A percentile compares a stretch with the other conserved stretches of the same genome.
Conservation (phyloP, 2,797 vertebrate species). For the Oreonectes daqikongensis region DNA sequence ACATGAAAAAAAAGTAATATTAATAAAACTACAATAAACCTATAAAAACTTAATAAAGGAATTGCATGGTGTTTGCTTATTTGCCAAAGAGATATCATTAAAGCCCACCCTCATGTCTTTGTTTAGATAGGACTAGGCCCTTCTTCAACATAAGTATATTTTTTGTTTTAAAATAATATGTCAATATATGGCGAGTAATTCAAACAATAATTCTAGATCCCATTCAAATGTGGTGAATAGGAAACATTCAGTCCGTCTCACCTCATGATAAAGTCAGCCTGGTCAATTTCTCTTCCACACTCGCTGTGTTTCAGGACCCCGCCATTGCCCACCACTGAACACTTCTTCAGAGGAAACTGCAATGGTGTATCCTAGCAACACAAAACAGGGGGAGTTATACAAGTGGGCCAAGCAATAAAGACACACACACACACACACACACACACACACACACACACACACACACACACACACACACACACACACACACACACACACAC, state of each 20-base stretch:
- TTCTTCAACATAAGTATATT: not conserved
- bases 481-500: too few species aligned
- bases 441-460: too few species aligned
- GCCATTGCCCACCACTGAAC: slow-evolving; percentile 94
- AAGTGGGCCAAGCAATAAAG: slow-evolving; percentile 23
- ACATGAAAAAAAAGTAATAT: too few species aligned
- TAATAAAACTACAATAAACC: too few species aligned
- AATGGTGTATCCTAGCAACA: slow-evolving; percentile 86
- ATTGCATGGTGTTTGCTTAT: not conserved
- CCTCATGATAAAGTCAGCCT: slow-evolving; percentile 93
- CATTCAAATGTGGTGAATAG: not conserved
- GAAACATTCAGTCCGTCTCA: slow-evolving; percentile 65
- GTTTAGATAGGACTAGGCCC: not conserved
- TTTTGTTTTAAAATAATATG: not conserved
- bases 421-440: too few species aligned
- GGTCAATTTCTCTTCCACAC: slow-evolving; percentile 90
- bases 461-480: too few species aligned
- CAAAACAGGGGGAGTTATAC: slow-evolving; percentile 24
- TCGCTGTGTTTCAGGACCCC: slow-evolving; percentile 90
- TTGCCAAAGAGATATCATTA: not conserved
- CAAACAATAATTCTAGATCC: too few species aligned
- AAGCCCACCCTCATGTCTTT: not conserved
- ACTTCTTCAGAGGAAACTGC: slow-evolving; percentile 90
- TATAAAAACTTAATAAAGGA: not conserved
- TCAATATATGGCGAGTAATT: not conserved